Evolutionary conservation across 2,113 vertebrate species (phyloP), one percentile per base, ranked within the genome.

Genomic region (Scomber japonicus): DNA sequence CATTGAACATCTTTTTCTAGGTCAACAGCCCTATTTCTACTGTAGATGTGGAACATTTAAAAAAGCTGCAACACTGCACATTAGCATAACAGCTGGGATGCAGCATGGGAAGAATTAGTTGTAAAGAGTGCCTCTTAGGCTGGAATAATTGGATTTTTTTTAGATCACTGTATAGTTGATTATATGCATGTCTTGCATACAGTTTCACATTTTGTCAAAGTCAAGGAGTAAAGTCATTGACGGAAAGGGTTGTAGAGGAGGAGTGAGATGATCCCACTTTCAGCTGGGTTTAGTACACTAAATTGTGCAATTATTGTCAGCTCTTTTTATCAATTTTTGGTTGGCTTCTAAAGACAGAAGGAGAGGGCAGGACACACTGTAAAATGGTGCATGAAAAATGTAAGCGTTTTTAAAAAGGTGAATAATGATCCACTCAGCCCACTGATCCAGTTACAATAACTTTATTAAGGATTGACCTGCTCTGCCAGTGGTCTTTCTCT

Each of bases 321-420:
- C 24, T 65, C 49, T 27, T 81, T 69, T 79, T 46, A 81, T 86
- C 79, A 69, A 21, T 86, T 78, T 64, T 61, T 75, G 44, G 11
- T 17, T 11, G 51, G 71, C 60, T 71, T 84, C 49, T 57, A 83
- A 59, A 89, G 76, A 80, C 31, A 46, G 21, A 77, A 67, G 48
- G 24, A 30, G 48, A 64, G 50, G 55, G 12, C 44, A 71, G 44
- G 59, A 70, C 81, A 80, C 57, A 65, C 30, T 63, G 75, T 83
- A 75, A 86, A 81, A 77, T 7, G 15, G 48, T 17, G 67, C 49
- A 78, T 88, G 70, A 85, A 91, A 90, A 83, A 90, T 80, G 79
- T 24, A 89, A 57, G 63, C 65, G 35, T 61, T 27, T 81, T 75
- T 46, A 82, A 82, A 51, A 85, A 80, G 67, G 55, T 89, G 84